Percentiles rank a stretch among this genome's conserved stretches.
Conservation (phyloP, 2,113 vertebrate species). For the Pelusios castaneus region DNA sequence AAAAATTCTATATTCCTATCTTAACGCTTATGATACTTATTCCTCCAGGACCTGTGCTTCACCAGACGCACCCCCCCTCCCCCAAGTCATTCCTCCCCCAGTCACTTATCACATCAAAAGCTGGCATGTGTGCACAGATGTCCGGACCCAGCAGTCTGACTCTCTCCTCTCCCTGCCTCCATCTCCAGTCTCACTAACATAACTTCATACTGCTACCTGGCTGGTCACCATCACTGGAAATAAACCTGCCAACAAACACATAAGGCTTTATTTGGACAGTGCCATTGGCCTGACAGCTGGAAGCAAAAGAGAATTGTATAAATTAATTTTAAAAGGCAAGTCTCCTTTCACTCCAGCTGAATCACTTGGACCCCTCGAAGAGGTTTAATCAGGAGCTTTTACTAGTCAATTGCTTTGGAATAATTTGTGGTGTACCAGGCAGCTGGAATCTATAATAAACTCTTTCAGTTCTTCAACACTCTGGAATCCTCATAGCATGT, state of each 20-base stretch:
- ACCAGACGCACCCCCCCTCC: background rate
- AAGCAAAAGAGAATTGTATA: background rate
- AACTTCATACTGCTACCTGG: background rate
- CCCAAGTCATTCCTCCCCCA: background rate
- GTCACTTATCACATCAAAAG: background rate
- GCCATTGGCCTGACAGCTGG: background rate
- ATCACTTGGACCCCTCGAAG: background rate
- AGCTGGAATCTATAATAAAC: background rate
- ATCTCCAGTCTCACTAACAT: background rate
- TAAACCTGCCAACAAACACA: background rate
- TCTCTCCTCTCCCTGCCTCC: background rate
- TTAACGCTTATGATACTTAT: background rate
- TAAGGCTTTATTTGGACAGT: background rate
- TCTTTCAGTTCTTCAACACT: background rate
- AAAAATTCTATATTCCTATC: background rate
- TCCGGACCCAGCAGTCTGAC: background rate
- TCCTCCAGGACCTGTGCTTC: background rate
- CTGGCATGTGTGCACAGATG: background rate
- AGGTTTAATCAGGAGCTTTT: background rate
- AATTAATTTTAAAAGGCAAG: background rate
- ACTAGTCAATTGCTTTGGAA: background rate
- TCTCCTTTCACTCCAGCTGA: background rate
- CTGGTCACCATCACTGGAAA: background rate
- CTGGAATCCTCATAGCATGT: background rate
- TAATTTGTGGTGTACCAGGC: background rate